phyloP scores from a whole-genome alignment of 2,797 vertebrate species.

The Uromys caudimaculatus region DNA sequence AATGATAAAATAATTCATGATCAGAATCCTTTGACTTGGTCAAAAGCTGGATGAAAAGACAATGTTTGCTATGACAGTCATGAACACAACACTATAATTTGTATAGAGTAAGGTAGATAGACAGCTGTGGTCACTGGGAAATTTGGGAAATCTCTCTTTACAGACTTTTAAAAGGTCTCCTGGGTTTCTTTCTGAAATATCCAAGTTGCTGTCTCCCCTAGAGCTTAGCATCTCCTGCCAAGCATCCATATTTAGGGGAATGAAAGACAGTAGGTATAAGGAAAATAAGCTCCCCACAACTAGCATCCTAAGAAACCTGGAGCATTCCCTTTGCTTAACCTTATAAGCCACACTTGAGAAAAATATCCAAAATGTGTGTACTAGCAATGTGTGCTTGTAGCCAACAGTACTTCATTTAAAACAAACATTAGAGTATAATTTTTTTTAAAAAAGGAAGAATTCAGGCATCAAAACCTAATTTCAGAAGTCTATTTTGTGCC shows the following conservation, averaged over 20 bases:
- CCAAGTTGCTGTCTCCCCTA: neutral
- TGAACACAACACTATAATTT: conserved; percentile 20
- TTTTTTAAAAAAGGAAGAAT: conserved; percentile 42
- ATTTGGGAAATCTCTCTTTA: neutral
- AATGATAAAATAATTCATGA: neutral
- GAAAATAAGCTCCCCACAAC: neutral
- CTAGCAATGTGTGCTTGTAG: conserved; percentile 33
- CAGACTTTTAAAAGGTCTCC: neutral
- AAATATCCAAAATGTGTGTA: conserved; percentile 55
- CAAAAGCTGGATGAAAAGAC: neutral
- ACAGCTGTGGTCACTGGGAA: conserved; percentile 11
- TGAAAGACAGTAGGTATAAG: conserved; percentile 25
- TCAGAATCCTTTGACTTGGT: conserved; percentile 36
- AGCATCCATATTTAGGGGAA: neutral
- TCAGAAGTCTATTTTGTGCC: conserved; percentile 53
- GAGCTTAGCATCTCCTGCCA: neutral
- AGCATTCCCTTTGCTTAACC: conserved; percentile 46
- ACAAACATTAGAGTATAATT: conserved; percentile 13
- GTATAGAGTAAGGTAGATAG: neutral
- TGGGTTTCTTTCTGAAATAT: conserved; percentile 10
- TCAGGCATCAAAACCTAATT: neutral
- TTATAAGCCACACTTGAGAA: conserved; percentile 29
- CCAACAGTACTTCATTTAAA: conserved; percentile 53
- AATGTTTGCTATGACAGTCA: conserved; percentile 8
- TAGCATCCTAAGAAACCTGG: conserved; percentile 27